Percentiles rank a stretch among this genome's conserved stretches.
phyloP scores from a whole-genome alignment of 2,888 invertebrate genomes.

The Dioctria linearis region DNA sequence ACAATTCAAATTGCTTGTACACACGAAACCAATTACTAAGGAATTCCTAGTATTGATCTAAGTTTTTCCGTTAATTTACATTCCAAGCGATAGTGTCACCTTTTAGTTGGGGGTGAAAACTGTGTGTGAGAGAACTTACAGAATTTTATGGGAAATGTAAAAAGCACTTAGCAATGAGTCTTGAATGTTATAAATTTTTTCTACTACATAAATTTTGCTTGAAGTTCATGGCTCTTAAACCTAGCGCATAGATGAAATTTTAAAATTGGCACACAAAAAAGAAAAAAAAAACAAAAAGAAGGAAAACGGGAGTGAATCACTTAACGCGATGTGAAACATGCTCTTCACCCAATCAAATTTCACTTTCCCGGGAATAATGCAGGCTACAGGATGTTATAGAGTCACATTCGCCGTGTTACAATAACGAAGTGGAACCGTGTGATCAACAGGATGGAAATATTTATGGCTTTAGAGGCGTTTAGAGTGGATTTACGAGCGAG shows the following conservation, averaged over 20 bases:
- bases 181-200: conserved; percentile 48
- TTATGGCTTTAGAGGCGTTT: conserved; percentile 56
- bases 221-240: conserved; percentile 47
- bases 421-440: conserved; percentile 51
- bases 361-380: conserved; percentile 27
- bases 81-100: conserved; percentile 46
- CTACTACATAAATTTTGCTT: conserved; percentile 56
- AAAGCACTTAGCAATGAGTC: conserved; percentile 23
- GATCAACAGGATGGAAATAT: conserved; percentile 58
- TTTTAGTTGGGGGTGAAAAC: neutral
- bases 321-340: conserved; percentile 38
- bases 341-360: conserved; percentile 51
- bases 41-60: conserved; percentile 26
- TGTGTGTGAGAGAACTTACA: neutral
- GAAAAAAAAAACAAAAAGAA: too few species aligned
- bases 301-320: conserved; percentile 45
- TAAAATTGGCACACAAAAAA: conserved; percentile 23
- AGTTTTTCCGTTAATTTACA: conserved; percentile 51
- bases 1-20: neutral
- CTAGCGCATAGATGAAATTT: conserved; percentile 40
- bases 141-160: neutral
- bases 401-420: conserved; percentile 2
- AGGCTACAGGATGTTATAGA: neutral
- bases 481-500: conserved; percentile 49
- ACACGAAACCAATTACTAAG: conserved; percentile 43